Evolutionary conservation across 2,888 invertebrate species (phyloP).

Genomic region (Hemistola chrysoprasaria): DNA sequence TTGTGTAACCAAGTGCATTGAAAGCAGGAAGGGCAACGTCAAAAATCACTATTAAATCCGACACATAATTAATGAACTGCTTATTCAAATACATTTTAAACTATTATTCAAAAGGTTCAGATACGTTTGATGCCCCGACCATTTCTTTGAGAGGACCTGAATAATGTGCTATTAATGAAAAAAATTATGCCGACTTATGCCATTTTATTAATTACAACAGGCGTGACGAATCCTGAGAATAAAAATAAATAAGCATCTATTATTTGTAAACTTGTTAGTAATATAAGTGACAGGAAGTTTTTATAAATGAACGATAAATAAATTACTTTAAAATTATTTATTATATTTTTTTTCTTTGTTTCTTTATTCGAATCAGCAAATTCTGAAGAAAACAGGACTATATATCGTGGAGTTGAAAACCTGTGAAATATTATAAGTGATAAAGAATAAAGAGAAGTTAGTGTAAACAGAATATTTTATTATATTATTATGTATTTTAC

Average conservation of each 20-base stretch:
- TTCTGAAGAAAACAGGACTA: no score
- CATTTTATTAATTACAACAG: slow-evolving; percentile 54
- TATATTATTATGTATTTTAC: no score
- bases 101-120: slow-evolving; percentile 79
- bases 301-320: no score
- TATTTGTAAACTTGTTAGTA: no score
- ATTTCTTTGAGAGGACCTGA: slow-evolving; percentile 71
- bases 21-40: slow-evolving; percentile 80
- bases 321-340: no score
- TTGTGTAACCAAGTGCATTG: slow-evolving; percentile 73
- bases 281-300: no score
- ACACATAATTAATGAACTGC: slow-evolving; percentile 79
- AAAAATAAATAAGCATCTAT: slow-evolving; percentile 65
- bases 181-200: slow-evolving; percentile 59
- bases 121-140: slow-evolving; percentile 75
- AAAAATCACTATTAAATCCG: slow-evolving; percentile 77
- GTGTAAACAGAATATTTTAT: no score
- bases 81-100: slow-evolving; percentile 82
- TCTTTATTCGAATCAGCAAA: no score
- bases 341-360: no score
- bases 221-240: slow-evolving; percentile 53
- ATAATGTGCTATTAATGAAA: slow-evolving; percentile 66
- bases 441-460: no score
- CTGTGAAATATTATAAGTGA: no score
- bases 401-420: no score